A percentile compares a stretch with the other conserved stretches of the same genome.
Conservation (phyloP, 2,113 vertebrate species). For the Hemicordylus capensis region DNA sequence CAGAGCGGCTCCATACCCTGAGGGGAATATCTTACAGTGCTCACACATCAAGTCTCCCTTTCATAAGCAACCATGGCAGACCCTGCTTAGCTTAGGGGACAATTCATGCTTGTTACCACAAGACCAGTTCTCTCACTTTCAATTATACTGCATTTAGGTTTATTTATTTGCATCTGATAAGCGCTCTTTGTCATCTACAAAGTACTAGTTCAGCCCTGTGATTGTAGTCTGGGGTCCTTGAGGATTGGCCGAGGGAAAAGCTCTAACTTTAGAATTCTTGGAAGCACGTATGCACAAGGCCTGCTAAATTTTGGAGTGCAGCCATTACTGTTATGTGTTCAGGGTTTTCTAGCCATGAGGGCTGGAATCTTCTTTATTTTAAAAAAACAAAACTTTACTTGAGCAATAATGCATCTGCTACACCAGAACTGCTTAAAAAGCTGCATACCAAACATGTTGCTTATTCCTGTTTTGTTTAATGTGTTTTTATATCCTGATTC, state of each 20-base stretch:
- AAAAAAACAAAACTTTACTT: neutral
- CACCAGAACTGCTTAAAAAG: neutral
- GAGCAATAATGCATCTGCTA: neutral
- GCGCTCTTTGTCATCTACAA: neutral
- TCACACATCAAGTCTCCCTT: too few relatives aligned
- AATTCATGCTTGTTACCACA: too few relatives aligned
- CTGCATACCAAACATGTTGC: neutral
- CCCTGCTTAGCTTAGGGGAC: too few relatives aligned
- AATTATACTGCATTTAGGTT: neutral
- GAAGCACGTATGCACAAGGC: neutral
- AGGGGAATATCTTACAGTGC: too few relatives aligned
- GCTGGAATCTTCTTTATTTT: neutral
- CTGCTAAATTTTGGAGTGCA: neutral
- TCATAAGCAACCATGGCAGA: too few relatives aligned
- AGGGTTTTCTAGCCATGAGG: neutral
- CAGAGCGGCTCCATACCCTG: too few relatives aligned
- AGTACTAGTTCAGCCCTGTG: neutral
- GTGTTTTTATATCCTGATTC: neutral
- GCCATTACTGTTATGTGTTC: neutral
- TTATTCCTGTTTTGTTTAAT: neutral
- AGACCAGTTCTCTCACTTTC: too few relatives aligned
- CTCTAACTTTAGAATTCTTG: neutral
- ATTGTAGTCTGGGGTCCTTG: neutral
- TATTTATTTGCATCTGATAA: neutral
- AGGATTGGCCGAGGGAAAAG: neutral